Percentiles rank a stretch among this genome's conserved stretches.
Conservation (phyloP, 1,140 invertebrate genomes). For the Magallana gigas region DNA sequence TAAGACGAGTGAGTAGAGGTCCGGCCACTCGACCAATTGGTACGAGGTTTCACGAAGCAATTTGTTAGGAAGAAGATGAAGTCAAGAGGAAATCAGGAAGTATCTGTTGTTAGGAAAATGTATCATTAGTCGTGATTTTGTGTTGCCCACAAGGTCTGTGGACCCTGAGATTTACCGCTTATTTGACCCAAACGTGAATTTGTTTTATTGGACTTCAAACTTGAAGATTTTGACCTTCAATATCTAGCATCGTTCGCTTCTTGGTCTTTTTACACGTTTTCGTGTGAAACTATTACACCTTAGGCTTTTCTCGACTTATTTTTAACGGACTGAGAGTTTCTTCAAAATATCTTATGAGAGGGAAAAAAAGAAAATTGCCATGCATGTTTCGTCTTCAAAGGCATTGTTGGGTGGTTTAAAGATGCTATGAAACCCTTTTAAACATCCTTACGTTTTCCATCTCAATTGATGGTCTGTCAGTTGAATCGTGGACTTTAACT, state of each 20-base stretch:
- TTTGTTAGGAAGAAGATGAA: background rate
- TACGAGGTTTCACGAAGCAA: slow-evolving; percentile 4
- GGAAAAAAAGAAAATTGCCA: background rate
- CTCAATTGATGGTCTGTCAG: background rate
- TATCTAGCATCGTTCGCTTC: background rate
- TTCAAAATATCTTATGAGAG: background rate
- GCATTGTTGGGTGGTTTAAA: slow-evolving; percentile 1
- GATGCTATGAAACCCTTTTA: slow-evolving; percentile 6
- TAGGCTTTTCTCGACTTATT: background rate
- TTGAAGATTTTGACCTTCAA: background rate
- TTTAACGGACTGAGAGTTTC: background rate
- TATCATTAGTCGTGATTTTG: background rate
- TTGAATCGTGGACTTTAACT: slow-evolving; percentile 11
- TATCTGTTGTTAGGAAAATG: background rate
- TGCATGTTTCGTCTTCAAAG: slow-evolving; percentile 27
- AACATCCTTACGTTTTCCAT: background rate
- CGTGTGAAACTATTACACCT: slow-evolving; percentile 7
- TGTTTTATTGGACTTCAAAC: background rate
- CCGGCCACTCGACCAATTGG: too few species aligned
- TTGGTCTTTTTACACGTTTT: slow-evolving; percentile 21
- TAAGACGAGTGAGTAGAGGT: too few species aligned
- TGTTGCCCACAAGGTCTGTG: background rate
- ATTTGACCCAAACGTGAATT: background rate
- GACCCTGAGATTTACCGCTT: background rate
- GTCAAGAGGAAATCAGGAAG: background rate